Evolutionary conservation across 2,888 invertebrate genomes (phyloP), one percentile per base, ranked within the genome.

Genomic region (Amiota mariae): DNA sequence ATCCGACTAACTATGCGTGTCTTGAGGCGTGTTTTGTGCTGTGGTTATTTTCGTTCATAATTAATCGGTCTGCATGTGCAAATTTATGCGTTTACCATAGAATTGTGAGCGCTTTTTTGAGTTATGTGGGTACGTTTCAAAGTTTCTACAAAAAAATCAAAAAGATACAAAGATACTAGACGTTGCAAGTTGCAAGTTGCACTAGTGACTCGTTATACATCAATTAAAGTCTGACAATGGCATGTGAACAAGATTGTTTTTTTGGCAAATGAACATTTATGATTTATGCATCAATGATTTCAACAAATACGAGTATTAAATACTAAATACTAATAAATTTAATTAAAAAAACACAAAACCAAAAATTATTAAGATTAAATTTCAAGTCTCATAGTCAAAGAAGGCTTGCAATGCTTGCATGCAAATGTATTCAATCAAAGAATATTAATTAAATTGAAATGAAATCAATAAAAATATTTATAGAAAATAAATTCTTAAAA

Each of bases 21-120:
- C 36, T 36, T 36, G 36, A 36, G 36, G 36, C 36, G 2, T 36
- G 36, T 36, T 36, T 36, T 36, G 36, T 36, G 36, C 36, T 36
- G 36, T 36, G 36, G 36, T 36, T 36, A 36, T 36, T 36, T 36
- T 20, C 18, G 66, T 71, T 78, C 78, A 77, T 85, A 84, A 85
- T 85, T 84, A 84, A 84, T 84, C 85, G 86, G 77, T 76, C 76
- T 75, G 78, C 75, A 79, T 73, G 78, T 77, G 80, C 75, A 76
- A 85, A 84, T 84, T 84, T 85, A 84, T 84, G 80, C 76, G 78
- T 77, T 76, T 85, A 84, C 76, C 82, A 80, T 80, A 82, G 74
- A 77, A 79, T 77, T 82, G 78, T 85, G 83, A 85, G 78, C 78
- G 59, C 72, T 75, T 71, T 78, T 59, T 66, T 77, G 80, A 84